Percentiles rank a stretch among this genome's conserved stretches.
Evolutionary conservation across 1,140 invertebrate species (phyloP).

Genomic region (Tetranychus cinnabarinus): DNA sequence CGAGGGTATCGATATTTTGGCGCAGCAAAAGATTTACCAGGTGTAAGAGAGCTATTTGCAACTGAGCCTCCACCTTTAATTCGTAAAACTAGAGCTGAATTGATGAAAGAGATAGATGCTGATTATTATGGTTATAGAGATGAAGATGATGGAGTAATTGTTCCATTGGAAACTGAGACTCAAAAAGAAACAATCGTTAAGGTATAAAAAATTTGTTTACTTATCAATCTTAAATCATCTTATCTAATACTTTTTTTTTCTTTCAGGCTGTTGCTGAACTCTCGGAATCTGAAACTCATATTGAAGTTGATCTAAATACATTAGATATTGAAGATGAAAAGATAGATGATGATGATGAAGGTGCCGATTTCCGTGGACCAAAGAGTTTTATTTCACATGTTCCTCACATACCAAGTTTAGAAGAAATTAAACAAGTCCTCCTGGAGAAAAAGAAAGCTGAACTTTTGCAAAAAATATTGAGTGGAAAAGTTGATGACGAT

Average conservation of each 20-base stretch:
- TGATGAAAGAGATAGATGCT: constrained; percentile 93
- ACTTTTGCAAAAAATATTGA: constrained; percentile 34
- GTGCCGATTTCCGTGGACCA: constrained; percentile 14
- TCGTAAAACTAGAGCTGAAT: constrained; percentile 71
- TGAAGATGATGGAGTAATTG: constrained; percentile 84
- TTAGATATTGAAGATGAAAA: neutral
- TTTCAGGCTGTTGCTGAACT: neutral
- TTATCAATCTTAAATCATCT: neutral
- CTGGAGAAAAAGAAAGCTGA: constrained; percentile 68
- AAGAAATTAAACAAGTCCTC: constrained; percentile 68
- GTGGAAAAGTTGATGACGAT: constrained; percentile 7
- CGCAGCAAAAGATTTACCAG: constrained; percentile 90
- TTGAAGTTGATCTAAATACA: neutral
- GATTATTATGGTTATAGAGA: constrained; percentile 97
- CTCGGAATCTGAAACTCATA: neutral
- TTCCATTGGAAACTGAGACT: constrained; percentile 57
- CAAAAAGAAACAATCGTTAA: constrained; percentile 25
- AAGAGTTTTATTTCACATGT: constrained; percentile 52
- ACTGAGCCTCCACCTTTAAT: constrained; percentile 70
- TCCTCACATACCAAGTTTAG: constrained; percentile 50
- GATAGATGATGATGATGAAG: constrained; percentile 12
- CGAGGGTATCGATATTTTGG: constrained; percentile 99
- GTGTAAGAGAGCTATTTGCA: constrained; percentile 90
- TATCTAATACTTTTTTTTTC: no score
- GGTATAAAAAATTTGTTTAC: neutral